Conservation (phyloP, 2,113 vertebrate genomes). For the Chloropsis cyanopogon region DNA sequence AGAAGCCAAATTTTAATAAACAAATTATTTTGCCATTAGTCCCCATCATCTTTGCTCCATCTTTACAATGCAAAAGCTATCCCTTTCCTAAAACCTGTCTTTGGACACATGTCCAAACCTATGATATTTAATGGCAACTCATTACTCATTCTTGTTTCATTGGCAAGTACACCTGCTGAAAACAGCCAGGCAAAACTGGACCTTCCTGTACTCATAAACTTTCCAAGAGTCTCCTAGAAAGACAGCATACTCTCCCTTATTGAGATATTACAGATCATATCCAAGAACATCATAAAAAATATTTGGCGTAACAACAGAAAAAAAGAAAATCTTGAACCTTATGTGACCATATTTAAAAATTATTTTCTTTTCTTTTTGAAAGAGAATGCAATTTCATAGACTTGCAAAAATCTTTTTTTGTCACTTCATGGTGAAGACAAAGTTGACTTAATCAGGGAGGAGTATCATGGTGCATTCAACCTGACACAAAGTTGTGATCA, state of each 20-base stretch:
- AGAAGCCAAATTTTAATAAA: slow-evolving; percentile 17
- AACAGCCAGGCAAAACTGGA: neutral
- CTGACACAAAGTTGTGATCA: neutral
- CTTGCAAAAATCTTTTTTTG: neutral
- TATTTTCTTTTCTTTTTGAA: neutral
- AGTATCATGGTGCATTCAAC: neutral
- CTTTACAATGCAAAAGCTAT: neutral
- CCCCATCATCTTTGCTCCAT: neutral
- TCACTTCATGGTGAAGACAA: neutral
- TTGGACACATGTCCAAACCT: neutral
- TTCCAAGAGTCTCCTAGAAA: neutral
- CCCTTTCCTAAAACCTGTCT: neutral
- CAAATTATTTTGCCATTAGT: neutral
- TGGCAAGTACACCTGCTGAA: neutral
- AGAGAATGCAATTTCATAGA: neutral
- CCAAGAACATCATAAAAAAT: neutral
- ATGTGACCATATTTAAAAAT: neutral
- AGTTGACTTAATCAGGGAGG: neutral
- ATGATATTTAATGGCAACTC: neutral
- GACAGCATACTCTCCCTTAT: neutral
- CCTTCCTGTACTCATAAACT: neutral
- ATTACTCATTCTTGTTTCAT: neutral
- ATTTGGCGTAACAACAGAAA: neutral
- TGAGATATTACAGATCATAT: neutral
- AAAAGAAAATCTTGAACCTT: neutral